Evolutionary conservation across 2,797 vertebrate genomes (phyloP).

Genomic region (Orestias chungarensis): DNA sequence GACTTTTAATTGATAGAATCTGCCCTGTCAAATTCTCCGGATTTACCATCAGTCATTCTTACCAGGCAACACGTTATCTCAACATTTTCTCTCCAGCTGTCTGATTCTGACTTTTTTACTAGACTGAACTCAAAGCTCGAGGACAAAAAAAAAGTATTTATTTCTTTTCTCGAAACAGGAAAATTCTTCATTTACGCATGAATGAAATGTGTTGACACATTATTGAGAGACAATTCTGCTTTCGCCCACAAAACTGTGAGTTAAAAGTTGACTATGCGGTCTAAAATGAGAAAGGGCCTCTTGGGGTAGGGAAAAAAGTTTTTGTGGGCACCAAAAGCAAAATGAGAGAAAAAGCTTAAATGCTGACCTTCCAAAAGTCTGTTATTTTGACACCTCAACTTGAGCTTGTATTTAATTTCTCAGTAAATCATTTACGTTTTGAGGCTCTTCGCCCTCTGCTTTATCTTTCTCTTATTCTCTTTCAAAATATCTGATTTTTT

Average conservation of each 20-base stretch:
- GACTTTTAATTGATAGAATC: constrained; percentile 70
- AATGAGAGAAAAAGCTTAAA: constrained; percentile 7
- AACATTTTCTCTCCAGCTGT: constrained; percentile 47
- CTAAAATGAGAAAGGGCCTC: constrained; percentile 6
- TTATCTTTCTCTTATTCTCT: constrained; percentile 31
- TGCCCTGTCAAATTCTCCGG: constrained; percentile 64
- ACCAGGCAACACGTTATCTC: constrained; percentile 47
- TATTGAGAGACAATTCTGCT: constrained; percentile 50
- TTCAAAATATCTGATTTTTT: constrained; percentile 56
- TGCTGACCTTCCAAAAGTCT: constrained; percentile 34
- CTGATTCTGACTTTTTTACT: constrained; percentile 42
- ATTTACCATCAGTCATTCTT: constrained; percentile 62
- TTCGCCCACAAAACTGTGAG: constrained; percentile 41
- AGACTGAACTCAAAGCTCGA: constrained; percentile 39
- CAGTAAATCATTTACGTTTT: constrained; percentile 53
- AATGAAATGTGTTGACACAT: constrained; percentile 46
- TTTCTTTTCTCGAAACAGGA: constrained; percentile 36
- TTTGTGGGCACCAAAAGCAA: constrained; percentile 11
- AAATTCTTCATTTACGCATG: constrained; percentile 63
- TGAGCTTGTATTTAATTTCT: constrained; percentile 55
- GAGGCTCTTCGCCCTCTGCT: constrained; percentile 24
- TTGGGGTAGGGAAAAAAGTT: constrained; percentile 1
- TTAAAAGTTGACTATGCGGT: not conserved
- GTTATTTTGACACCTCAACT: constrained; percentile 47
- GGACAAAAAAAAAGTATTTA: constrained; percentile 51